Conservation (phyloP, 2,113 vertebrate genomes). For the Artemisiospiza belli region DNA sequence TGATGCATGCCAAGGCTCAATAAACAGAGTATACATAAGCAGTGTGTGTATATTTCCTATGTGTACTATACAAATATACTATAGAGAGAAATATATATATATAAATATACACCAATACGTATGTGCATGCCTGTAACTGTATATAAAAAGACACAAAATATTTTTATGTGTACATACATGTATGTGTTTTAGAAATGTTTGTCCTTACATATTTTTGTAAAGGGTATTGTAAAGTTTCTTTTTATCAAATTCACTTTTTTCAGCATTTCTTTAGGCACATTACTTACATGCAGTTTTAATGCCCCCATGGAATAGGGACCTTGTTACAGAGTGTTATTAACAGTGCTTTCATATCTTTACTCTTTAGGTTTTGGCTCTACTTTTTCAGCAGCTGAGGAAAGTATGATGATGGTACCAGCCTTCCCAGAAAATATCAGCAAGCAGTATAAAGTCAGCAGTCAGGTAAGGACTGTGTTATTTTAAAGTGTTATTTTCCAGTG, state of each 20-base stretch:
- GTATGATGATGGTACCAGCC: slow-evolving; percentile 74
- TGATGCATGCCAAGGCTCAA: background rate
- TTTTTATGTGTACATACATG: background rate
- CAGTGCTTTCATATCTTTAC: background rate
- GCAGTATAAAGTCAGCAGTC: slow-evolving; percentile 90
- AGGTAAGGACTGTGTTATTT: slow-evolving; percentile 73
- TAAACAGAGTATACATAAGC: background rate
- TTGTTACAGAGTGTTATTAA: background rate
- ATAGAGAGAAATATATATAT: background rate
- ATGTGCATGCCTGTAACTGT: background rate
- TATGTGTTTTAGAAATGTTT: background rate
- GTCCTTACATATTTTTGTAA: background rate
- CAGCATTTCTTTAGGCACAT: background rate
- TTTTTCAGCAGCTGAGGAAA: slow-evolving; percentile 94
- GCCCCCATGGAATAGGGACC: background rate
- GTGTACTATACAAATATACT: background rate
- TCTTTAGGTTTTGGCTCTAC: slow-evolving; percentile 90
- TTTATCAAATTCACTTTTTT: background rate
- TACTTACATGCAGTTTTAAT: background rate
- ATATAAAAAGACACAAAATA: background rate
- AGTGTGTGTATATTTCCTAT: background rate
- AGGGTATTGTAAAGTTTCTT: background rate
- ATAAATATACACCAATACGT: background rate
- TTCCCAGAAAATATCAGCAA: slow-evolving; percentile 81
- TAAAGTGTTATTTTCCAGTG: background rate